phyloP scores from a whole-genome alignment of 2,113 vertebrate species.

The Cinclus mexicanus region DNA sequence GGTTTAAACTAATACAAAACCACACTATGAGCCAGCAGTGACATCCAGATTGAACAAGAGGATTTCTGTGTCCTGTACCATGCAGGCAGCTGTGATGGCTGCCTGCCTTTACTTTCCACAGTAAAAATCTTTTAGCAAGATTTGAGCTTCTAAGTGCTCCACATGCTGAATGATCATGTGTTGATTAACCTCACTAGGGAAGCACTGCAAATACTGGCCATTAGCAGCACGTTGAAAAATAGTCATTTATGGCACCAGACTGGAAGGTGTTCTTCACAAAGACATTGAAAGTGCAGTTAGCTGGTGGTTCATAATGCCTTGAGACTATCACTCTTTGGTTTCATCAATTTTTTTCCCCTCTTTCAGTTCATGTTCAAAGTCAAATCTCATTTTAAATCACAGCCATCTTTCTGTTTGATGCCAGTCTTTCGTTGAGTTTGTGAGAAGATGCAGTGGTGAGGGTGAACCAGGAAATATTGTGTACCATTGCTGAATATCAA shows the following conservation, averaged over 20 bases:
- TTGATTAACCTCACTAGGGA: not conserved
- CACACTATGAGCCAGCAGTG: not conserved
- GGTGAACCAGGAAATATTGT: not conserved
- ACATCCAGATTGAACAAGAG: not conserved
- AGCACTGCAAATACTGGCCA: not conserved
- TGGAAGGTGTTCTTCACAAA: not conserved
- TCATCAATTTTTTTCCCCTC: not conserved
- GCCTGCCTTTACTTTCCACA: not conserved
- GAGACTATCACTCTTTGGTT: not conserved
- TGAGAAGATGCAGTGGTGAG: not conserved
- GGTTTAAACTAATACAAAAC: not conserved
- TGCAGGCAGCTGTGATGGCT: not conserved
- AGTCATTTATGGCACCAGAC: not conserved
- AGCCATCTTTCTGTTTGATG: not conserved
- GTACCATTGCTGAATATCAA: not conserved
- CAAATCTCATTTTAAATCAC: not conserved
- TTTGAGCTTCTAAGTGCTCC: not conserved
- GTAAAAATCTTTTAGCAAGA: not conserved
- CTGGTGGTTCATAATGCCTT: not conserved
- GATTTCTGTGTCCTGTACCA: not conserved
- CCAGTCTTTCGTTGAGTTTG: not conserved
- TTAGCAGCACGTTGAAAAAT: not conserved
- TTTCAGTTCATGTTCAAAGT: not conserved
- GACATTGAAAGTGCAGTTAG: not conserved
- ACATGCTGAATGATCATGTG: not conserved